These are phyloP conservation scores for Biston betularia DNA, from an alignment of 2,888 invertebrate genomes.

Conservation along the genomic window DNA sequence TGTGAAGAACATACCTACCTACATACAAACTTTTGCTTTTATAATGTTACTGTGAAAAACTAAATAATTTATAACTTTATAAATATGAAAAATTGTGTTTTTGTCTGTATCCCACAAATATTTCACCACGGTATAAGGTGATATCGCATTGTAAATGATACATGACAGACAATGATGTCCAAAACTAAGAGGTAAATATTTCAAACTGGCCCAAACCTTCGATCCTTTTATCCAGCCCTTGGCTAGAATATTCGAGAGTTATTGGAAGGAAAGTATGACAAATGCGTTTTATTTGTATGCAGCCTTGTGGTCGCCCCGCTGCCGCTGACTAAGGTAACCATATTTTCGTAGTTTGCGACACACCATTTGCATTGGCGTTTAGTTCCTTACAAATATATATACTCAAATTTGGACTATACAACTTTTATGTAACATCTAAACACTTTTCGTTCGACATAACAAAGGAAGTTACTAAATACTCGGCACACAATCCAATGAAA, in stretches of 20 bases:
- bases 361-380: background rate
- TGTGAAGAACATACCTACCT: no score
- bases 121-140: no score
- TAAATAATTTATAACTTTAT: no score
- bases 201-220: constrained; percentile 4
- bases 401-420: background rate
- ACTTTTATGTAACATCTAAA: no score
- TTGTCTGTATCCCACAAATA: background rate
- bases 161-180: constrained; percentile 9
- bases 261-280: constrained; percentile 47
- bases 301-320: constrained; percentile 34
- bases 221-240: constrained; percentile 3
- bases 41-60: no score
- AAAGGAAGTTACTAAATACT: no score
- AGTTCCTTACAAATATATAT: background rate
- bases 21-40: no score
- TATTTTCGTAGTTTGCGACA: background rate
- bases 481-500: no score
- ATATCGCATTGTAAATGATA: background rate
- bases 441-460: no score
- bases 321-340: constrained; percentile 15
- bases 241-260: constrained; percentile 37
- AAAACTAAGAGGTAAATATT: constrained; percentile 13
- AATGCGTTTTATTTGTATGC: constrained; percentile 57
- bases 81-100: no score